phyloP scores from a whole-genome alignment of 2,888 invertebrate species.

The Liodrosophila aerea region DNA sequence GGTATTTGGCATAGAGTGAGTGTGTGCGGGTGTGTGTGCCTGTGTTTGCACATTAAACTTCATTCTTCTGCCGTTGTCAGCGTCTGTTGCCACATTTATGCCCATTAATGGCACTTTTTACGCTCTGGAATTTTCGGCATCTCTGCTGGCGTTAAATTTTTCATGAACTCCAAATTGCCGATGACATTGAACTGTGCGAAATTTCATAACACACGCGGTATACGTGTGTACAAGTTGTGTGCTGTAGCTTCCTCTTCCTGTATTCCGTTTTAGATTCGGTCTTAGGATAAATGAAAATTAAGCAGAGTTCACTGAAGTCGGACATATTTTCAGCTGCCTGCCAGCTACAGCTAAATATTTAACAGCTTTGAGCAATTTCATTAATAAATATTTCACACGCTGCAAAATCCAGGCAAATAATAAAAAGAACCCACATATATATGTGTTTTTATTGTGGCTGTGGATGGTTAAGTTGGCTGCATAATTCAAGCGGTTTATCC shows the following conservation, averaged over 20 bases:
- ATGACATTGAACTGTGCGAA: conserved; percentile 64
- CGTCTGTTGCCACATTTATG: conserved; percentile 62
- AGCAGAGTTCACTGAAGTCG: conserved; percentile 14
- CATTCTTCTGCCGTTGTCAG: conserved; percentile 58
- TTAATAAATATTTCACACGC: conserved; percentile 59
- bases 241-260: background rate
- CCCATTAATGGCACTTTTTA: conserved; percentile 64
- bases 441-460: conserved; percentile 14
- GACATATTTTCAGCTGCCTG: conserved; percentile 25
- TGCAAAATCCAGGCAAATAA: conserved; percentile 33
- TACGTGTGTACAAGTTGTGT: background rate
- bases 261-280: background rate
- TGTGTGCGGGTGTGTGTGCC: conserved; percentile 14
- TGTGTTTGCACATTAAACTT: conserved; percentile 45
- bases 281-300: conserved; percentile 37
- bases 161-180: conserved; percentile 68
- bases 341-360: conserved; percentile 51
- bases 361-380: conserved; percentile 60
- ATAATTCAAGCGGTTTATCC: conserved; percentile 30
- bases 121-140: conserved; percentile 47
- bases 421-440: conserved; percentile 24
- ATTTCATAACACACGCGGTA: conserved; percentile 28
- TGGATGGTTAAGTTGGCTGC: conserved; percentile 10
- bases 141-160: conserved; percentile 54
- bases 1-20: conserved; percentile 3